phyloP scores from a whole-genome alignment of 2,113 vertebrate genomes.

The Scomber colias region DNA sequence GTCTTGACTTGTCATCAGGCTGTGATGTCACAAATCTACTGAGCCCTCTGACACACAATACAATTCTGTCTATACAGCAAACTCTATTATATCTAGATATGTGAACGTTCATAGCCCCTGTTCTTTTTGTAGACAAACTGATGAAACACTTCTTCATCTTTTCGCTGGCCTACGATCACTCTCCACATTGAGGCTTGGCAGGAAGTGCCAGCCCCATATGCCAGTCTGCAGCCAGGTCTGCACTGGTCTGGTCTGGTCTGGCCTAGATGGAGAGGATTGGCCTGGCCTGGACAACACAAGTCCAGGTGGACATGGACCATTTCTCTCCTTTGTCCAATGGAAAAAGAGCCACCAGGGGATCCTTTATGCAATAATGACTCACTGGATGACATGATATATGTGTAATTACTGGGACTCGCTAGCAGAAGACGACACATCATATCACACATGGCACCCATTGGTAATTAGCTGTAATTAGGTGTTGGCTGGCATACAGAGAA shows the following conservation, averaged over 20 bases:
- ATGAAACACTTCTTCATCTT: no score
- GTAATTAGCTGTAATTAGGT: slow-evolving; percentile 74
- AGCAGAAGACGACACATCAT: slow-evolving; percentile 70
- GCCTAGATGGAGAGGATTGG: slow-evolving; percentile 27
- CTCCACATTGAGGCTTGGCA: slow-evolving; percentile 44
- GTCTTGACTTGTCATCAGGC: no score
- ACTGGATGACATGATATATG: slow-evolving; percentile 72
- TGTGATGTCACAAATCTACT: no score
- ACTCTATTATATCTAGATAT: no score
- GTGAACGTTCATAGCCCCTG: no score
- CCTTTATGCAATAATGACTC: slow-evolving; percentile 67
- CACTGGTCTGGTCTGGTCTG: slow-evolving; percentile 9
- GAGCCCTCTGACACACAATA: no score
- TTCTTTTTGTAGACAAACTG: no score
- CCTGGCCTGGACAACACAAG: slow-evolving; percentile 25
- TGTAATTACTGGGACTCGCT: slow-evolving; percentile 73
- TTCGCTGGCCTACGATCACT: slow-evolving; percentile 51
- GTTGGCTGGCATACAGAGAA: slow-evolving; percentile 56
- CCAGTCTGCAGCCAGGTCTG: slow-evolving; percentile 31
- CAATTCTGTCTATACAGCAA: no score
- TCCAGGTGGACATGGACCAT: slow-evolving; percentile 72
- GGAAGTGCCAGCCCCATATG: slow-evolving; percentile 59
- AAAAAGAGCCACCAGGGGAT: slow-evolving; percentile 65
- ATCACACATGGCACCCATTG: slow-evolving; percentile 60
- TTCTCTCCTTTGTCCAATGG: slow-evolving; percentile 61